These are phyloP conservation scores for Tinamus guttatus DNA, from an alignment of 2,113 vertebrate genomes.

Conservation along the genomic window DNA sequence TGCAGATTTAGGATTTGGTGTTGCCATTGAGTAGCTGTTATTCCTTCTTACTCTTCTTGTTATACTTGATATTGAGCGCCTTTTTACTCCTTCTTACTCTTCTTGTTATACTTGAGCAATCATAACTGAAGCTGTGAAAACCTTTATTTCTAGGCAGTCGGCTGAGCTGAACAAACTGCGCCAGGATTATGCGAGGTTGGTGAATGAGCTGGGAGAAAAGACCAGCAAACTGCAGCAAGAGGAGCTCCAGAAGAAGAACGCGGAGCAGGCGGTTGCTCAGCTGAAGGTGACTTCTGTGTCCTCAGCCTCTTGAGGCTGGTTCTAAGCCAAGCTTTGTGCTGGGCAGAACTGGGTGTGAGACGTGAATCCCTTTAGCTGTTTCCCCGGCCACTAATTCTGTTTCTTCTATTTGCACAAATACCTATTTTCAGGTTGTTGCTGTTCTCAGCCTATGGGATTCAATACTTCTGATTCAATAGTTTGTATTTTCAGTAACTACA, in stretches of 20 bases:
- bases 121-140: background rate
- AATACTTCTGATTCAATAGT: background rate
- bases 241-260: slow-evolving; percentile 92
- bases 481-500: background rate
- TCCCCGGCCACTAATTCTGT: background rate
- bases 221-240: slow-evolving; percentile 93
- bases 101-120: background rate
- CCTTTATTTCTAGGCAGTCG: slow-evolving; percentile 85
- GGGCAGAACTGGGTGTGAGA: background rate
- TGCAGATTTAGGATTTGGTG: background rate
- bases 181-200: slow-evolving; percentile 88
- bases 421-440: background rate
- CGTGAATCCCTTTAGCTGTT: background rate
- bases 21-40: background rate
- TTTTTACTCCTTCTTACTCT: background rate
- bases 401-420: background rate
- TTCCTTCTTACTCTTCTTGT: background rate
- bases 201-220: slow-evolving; percentile 92
- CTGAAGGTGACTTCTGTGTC: slow-evolving; percentile 75
- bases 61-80: no score
- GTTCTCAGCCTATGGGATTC: background rate
- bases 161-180: slow-evolving; percentile 93
- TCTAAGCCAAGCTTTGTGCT: background rate
- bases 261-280: slow-evolving; percentile 92
- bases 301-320: background rate